A percentile compares a stretch with the other conserved stretches of the same genome.
Evolutionary conservation across 2,888 invertebrate genomes (phyloP).

Genomic region (Cremastobaeus sp.): DNA sequence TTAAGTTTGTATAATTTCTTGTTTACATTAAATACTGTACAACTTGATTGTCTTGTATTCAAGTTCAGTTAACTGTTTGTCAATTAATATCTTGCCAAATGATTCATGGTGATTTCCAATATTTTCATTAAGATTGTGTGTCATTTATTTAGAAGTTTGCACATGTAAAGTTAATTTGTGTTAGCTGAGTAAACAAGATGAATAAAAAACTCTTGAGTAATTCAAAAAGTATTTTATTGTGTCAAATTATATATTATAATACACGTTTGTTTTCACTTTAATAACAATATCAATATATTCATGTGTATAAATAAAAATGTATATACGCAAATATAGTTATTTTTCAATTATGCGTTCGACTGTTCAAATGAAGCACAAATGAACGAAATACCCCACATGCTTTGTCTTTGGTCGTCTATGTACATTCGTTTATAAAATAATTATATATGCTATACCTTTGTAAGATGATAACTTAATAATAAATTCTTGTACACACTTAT

Average conservation of each 20-base stretch:
- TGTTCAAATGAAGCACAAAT: constrained; percentile 64
- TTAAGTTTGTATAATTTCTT: too few species aligned
- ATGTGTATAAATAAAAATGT: constrained; percentile 18
- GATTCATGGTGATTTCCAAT: too few species aligned
- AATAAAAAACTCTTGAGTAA: constrained; percentile 4
- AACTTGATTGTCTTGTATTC: too few species aligned
- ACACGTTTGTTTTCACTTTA: too few species aligned
- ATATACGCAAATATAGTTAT: not conserved
- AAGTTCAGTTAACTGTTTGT: too few species aligned
- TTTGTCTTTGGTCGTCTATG: constrained; percentile 65
- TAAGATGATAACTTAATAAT: too few species aligned
- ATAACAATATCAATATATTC: constrained; percentile 40
- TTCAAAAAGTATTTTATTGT: constrained; percentile 53
- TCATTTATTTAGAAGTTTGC: not conserved
- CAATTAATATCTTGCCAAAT: too few species aligned
- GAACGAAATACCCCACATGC: constrained; percentile 62
- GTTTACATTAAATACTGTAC: too few species aligned
- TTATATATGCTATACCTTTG: constrained; percentile 60
- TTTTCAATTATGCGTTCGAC: constrained; percentile 39
- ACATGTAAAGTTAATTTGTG: not conserved
- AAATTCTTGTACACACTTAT: too few species aligned
- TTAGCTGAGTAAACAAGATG: not conserved
- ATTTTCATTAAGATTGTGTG: too few species aligned
- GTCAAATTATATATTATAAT: constrained; percentile 54
- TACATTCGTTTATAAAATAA: constrained; percentile 67